Evolutionary conservation across 2,888 invertebrate species (phyloP).

Genomic region (Nycteola revayana): DNA sequence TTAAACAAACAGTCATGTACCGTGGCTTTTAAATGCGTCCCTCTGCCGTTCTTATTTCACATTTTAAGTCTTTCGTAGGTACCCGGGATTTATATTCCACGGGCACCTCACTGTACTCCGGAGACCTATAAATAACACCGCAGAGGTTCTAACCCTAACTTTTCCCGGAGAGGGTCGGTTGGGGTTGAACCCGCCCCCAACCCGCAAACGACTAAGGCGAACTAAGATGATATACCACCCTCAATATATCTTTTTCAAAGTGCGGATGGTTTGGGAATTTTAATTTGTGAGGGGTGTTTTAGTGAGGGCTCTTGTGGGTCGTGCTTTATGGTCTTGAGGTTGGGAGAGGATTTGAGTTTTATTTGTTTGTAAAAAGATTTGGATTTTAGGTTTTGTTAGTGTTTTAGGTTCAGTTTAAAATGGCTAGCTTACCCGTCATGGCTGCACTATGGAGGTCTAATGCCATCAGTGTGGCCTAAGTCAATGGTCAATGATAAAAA

Average conservation of each 20-base stretch:
- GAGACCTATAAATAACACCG: slow-evolving; percentile 78
- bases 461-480: too few relatives aligned
- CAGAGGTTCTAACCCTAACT: slow-evolving; percentile 59
- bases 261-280: slow-evolving; percentile 77
- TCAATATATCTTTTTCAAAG: slow-evolving; percentile 80
- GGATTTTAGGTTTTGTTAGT: too few relatives aligned
- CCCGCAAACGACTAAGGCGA: slow-evolving; percentile 75
- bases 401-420: too few relatives aligned
- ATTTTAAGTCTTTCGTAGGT: slow-evolving; percentile 68
- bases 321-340: background rate
- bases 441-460: too few relatives aligned
- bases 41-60: slow-evolving; percentile 58
- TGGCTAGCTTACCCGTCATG: too few relatives aligned
- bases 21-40: slow-evolving; percentile 37
- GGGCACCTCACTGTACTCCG: slow-evolving; percentile 76
- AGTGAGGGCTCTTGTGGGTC: too few relatives aligned
- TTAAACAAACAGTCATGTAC: slow-evolving; percentile 18
- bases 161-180: slow-evolving; percentile 31
- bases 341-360: background rate
- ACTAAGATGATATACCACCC: slow-evolving; percentile 77
- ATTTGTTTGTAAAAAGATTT: too few relatives aligned
- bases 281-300: slow-evolving; percentile 57
- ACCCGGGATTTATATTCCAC: slow-evolving; percentile 77
- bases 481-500: too few relatives aligned
- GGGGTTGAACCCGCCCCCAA: slow-evolving; percentile 32